Percentiles rank a stretch among this genome's conserved stretches.
Conservation (phyloP, 2,888 invertebrate species). For the Liposcelis brunnea region DNA sequence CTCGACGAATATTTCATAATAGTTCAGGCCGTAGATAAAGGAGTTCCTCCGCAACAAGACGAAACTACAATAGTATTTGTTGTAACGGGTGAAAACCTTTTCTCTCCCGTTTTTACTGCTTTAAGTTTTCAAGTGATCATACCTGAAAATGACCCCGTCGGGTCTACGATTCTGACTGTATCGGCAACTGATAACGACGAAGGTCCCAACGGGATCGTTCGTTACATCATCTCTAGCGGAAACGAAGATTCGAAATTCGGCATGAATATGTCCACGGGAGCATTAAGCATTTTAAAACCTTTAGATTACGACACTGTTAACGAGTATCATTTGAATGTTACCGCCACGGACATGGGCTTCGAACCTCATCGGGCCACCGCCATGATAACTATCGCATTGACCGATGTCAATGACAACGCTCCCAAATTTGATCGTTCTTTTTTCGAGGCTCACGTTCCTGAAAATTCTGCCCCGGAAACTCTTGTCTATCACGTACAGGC, state of each 20-base stretch:
- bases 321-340: constrained; percentile 72
- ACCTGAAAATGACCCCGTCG: constrained; percentile 77
- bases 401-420: constrained; percentile 86
- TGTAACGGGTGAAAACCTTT: constrained; percentile 68
- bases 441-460: constrained; percentile 62
- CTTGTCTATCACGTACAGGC: constrained; percentile 60
- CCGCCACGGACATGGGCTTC: constrained; percentile 73
- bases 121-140: constrained; percentile 77
- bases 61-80: constrained; percentile 54
- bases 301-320: constrained; percentile 76
- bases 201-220: constrained; percentile 78
- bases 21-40: constrained; percentile 67
- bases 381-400: constrained; percentile 66
- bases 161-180: constrained; percentile 68
- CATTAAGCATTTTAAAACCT: constrained; percentile 57
- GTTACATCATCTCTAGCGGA: constrained; percentile 69
- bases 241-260: constrained; percentile 54
- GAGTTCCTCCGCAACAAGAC: constrained; percentile 71
- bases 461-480: constrained; percentile 61
- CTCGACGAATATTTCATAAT: constrained; percentile 44
- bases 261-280: constrained; percentile 59
- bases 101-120: constrained; percentile 66
- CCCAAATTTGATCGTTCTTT: constrained; percentile 64
- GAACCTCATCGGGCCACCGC: constrained; percentile 59
- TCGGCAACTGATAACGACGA: constrained; percentile 69